These are phyloP conservation scores for Nothocercus nigrocapillus DNA, from an alignment of 2,113 vertebrate genomes.

Conservation along the genomic window DNA sequence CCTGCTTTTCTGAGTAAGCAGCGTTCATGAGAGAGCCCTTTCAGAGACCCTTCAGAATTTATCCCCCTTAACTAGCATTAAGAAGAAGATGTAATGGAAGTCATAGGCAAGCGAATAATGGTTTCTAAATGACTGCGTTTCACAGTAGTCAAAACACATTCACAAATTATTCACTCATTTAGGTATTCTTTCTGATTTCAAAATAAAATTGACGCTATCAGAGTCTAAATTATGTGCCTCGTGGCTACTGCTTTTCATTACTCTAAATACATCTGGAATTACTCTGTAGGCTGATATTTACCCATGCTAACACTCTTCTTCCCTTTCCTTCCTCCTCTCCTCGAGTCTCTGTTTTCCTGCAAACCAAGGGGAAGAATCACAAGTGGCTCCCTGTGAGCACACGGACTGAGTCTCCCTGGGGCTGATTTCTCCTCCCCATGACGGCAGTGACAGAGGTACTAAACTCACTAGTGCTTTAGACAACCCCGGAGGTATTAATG, in stretches of 20 bases:
- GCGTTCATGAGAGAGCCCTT: not conserved
- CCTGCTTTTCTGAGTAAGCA: not conserved
- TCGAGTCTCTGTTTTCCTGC: not conserved
- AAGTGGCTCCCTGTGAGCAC: not conserved
- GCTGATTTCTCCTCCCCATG: not conserved
- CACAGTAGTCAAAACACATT: constrained; percentile 23
- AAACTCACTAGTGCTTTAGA: not conserved
- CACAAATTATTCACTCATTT: constrained; percentile 33
- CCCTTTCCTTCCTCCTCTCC: not conserved
- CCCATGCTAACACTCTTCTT: not conserved
- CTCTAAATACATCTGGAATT: not conserved
- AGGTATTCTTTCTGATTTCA: constrained; percentile 27
- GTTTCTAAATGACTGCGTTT: constrained; percentile 4
- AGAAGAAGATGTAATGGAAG: not conserved
- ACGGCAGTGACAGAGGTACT: not conserved
- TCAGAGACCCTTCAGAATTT: not conserved
- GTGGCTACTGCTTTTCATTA: constrained; percentile 24
- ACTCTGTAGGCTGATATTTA: not conserved
- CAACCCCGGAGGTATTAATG: not conserved
- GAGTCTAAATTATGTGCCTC: not conserved
- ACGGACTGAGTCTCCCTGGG: not conserved
- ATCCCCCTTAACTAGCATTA: not conserved
- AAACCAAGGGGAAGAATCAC: not conserved
- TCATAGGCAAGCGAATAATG: not conserved
- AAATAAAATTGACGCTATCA: constrained; percentile 37